These are phyloP conservation scores for Zele albiditarsus DNA, from an alignment of 2,888 invertebrate species.

Conservation along the genomic window DNA sequence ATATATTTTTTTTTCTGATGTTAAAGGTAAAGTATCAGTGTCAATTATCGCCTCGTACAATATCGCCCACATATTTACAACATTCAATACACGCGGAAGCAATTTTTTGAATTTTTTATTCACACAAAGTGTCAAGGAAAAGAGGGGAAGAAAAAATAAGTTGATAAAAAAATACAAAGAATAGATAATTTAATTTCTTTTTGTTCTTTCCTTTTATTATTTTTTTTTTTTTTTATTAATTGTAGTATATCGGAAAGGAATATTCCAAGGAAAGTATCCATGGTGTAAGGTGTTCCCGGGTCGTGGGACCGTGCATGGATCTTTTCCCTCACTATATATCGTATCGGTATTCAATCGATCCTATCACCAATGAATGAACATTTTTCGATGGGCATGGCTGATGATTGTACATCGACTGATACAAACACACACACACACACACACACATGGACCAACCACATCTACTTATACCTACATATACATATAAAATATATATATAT, in stretches of 20 bases:
- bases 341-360: slow-evolving; percentile 41
- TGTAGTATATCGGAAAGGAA: slow-evolving; percentile 17
- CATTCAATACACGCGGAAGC: background rate
- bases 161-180: background rate
- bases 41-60: slow-evolving; percentile 25
- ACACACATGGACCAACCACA: background rate
- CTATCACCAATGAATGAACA: slow-evolving; percentile 42
- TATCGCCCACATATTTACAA: slow-evolving; percentile 6
- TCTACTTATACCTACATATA: background rate
- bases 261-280: slow-evolving; percentile 26
- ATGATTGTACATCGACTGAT: slow-evolving; percentile 15
- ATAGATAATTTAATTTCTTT: slow-evolving; percentile 13
- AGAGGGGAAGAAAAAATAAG: slow-evolving; percentile 9
- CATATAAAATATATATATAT: background rate
- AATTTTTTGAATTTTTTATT: slow-evolving; percentile 8
- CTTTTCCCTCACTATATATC: slow-evolving; percentile 21
- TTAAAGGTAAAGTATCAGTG: background rate
- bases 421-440: background rate
- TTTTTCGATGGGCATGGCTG: slow-evolving; percentile 31
- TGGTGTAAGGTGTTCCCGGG: slow-evolving; percentile 38
- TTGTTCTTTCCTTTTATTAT: background rate
- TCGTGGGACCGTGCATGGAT: slow-evolving; percentile 43
- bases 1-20: background rate
- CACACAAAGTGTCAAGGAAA: background rate
- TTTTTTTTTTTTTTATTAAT: slow-evolving; percentile 4